Conservation (phyloP, 2,888 invertebrate species). For the Dryomyza anilis region DNA sequence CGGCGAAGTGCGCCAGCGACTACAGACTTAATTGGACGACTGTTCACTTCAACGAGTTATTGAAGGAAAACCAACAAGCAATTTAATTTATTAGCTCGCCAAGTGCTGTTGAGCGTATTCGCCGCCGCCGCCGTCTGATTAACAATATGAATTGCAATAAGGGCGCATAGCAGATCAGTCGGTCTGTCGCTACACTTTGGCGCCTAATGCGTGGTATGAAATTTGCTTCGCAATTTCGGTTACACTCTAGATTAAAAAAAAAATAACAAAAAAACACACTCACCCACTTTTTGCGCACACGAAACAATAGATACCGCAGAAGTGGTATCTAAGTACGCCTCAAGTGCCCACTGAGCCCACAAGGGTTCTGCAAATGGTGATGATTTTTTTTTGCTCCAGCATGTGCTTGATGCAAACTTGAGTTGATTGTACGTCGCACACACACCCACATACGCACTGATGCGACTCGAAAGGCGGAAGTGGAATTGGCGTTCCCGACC, state of each 20-base stretch:
- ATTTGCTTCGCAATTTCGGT: constrained; percentile 20
- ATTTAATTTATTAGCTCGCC: constrained; percentile 21
- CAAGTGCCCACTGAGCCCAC: constrained; percentile 24
- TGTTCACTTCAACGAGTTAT: constrained; percentile 19
- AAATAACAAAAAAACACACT: constrained; percentile 22
- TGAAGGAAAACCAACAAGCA: constrained; percentile 19
- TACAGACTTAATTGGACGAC: constrained; percentile 18
- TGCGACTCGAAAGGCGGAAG: constrained; percentile 17
- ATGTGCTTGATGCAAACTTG: constrained; percentile 19
- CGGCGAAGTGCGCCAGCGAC: neutral
- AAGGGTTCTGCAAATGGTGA: constrained; percentile 24
- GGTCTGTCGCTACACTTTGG: no score
- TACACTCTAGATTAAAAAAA: constrained; percentile 19
- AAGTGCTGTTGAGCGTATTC: neutral
- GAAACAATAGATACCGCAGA: constrained; percentile 29
- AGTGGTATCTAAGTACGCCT: constrained; percentile 31
- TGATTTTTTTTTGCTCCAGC: no score
- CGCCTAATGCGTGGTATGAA: neutral
- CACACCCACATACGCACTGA: no score
- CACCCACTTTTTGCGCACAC: constrained; percentile 29
- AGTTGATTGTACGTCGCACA: neutral
- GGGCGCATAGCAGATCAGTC: neutral
- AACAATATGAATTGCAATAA: neutral
- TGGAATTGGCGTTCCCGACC: constrained; percentile 11
- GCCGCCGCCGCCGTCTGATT: neutral